A percentile compares a stretch with the other conserved stretches of the same genome.
These are phyloP conservation scores for Eristalinus aeneus DNA, from an alignment of 2,888 invertebrate genomes.

Conservation along the genomic window DNA sequence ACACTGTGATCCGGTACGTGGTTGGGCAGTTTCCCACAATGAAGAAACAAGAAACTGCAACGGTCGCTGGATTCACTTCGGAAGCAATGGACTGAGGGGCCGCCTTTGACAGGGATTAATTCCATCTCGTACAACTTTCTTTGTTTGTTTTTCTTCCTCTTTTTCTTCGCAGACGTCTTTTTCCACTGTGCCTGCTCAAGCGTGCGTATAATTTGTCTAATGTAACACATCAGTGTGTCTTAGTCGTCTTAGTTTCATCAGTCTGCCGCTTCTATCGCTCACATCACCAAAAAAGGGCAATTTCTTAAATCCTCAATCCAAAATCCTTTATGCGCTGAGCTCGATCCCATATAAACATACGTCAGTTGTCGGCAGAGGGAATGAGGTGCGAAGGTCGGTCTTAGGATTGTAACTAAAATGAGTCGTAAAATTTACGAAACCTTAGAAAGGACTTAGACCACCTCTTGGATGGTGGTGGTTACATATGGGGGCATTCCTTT, in stretches of 20 bases:
- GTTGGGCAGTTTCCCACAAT: conserved; percentile 53
- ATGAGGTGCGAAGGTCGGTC: conserved; percentile 43
- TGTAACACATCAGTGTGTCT: conserved; percentile 59
- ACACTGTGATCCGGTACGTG: not conserved
- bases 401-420: conserved; percentile 56
- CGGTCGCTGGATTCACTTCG: conserved; percentile 35
- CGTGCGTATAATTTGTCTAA: conserved; percentile 66
- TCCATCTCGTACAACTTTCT: conserved; percentile 20
- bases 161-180: not conserved
- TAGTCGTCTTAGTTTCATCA: conserved; percentile 40
- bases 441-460: conserved; percentile 44
- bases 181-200: conserved; percentile 60
- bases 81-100: conserved; percentile 6
- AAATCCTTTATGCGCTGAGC: conserved; percentile 34
- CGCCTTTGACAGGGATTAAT: conserved; percentile 18
- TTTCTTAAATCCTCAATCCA: conserved; percentile 31
- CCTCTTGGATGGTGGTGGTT: not conserved
- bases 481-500: not conserved
- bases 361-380: not conserved
- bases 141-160: not conserved
- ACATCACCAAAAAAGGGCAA: conserved; percentile 33
- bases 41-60: conserved; percentile 42
- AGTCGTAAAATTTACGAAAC: conserved; percentile 64
- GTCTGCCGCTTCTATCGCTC: not conserved
- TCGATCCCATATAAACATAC: conserved; percentile 17